These are phyloP conservation scores for Homarus gammarus DNA, from an alignment of 2,888 invertebrate genomes.

Conservation along the genomic window DNA sequence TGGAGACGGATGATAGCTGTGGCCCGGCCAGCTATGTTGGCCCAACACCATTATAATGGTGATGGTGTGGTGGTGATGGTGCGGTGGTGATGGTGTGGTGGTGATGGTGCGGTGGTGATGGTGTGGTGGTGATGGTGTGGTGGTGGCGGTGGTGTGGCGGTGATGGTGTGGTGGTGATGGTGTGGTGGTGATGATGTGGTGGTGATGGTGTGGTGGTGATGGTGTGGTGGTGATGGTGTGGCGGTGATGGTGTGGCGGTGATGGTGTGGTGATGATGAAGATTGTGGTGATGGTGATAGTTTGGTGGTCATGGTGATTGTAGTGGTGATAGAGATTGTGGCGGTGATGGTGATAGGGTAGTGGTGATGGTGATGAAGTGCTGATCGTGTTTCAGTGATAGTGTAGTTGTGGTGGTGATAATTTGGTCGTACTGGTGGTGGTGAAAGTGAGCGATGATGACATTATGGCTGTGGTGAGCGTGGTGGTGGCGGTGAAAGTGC, in stretches of 20 bases:
- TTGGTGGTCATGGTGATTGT: neutral
- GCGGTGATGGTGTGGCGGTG: no score
- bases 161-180: no score
- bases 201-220: no score
- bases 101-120: no score
- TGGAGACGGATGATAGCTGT: slow-evolving; percentile 55
- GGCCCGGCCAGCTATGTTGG: neutral
- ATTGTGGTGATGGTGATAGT: neutral
- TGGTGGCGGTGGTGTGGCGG: no score
- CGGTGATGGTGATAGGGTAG: neutral
- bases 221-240: no score
- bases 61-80: no score
- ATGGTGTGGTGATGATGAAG: no score
- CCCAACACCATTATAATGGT: neutral
- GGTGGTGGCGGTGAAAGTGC: neutral
- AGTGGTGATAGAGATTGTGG: neutral
- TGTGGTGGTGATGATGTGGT: no score
- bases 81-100: no score
- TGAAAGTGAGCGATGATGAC: neutral
- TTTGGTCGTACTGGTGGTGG: neutral
- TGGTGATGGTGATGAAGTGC: neutral
- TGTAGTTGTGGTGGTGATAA: no score
- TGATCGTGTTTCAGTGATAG: neutral
- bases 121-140: no score
- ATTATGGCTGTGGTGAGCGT: neutral